Percentiles rank a stretch among this genome's conserved stretches.
phyloP scores from a whole-genome alignment of 2,113 vertebrate species.

The Dasyprocta punctata region DNA sequence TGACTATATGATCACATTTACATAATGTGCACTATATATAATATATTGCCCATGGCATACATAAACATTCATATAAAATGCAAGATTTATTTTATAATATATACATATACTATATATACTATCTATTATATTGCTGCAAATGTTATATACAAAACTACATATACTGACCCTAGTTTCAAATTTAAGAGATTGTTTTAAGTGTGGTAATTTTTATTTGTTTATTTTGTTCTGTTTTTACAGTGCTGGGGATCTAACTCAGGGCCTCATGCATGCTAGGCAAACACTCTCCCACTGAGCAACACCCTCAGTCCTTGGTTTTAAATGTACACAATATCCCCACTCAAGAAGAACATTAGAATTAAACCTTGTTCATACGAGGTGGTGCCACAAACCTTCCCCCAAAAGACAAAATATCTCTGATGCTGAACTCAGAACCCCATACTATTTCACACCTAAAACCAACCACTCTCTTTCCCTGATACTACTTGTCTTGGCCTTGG shows the following conservation, averaged over 20 bases:
- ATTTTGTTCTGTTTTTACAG: not conserved
- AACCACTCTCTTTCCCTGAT: not conserved
- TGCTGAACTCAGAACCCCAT: not conserved
- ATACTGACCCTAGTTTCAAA: not conserved
- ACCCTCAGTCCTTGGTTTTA: not conserved
- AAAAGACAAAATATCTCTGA: not conserved
- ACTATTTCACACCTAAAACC: slow-evolving; percentile 8
- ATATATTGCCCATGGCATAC: not conserved
- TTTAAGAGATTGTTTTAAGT: not conserved
- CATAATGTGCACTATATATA: not conserved
- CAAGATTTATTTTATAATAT: not conserved
- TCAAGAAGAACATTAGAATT: not conserved
- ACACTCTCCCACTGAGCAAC: not conserved
- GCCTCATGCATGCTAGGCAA: not conserved
- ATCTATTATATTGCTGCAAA: not conserved
- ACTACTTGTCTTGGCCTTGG: not conserved
- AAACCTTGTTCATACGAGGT: not conserved
- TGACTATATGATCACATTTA: not conserved
- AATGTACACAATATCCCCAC: not conserved
- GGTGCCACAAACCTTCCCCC: not conserved
- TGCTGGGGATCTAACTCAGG: not conserved
- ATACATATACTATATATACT: not conserved
- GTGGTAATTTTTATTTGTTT: not conserved
- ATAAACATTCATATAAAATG: not conserved
- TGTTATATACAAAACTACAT: not conserved